phyloP scores from a whole-genome alignment of 2,113 vertebrate genomes.

The Oncorhynchus kisutch region DNA sequence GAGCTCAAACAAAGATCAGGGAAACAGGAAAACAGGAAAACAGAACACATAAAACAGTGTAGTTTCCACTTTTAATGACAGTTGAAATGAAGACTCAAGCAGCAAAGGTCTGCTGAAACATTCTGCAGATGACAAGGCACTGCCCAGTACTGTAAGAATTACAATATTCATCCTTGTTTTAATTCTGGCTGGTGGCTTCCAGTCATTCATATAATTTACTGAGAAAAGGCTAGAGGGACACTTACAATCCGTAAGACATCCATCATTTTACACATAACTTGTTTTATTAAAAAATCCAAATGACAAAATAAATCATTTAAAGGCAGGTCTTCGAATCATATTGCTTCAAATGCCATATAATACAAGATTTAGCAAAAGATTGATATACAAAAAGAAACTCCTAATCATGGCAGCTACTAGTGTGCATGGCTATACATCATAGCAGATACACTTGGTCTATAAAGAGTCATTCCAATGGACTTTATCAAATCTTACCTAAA shows the following conservation, averaged over 20 bases:
- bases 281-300: constrained; percentile 30
- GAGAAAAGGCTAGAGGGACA: constrained; percentile 31
- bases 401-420: constrained; percentile 71
- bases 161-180: constrained; percentile 29
- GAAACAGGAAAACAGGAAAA: not conserved
- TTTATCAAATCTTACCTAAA: constrained; percentile 27
- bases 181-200: constrained; percentile 40
- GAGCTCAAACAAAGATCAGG: constrained; percentile 5
- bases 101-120: constrained; percentile 54
- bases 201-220: constrained; percentile 31
- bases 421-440: constrained; percentile 75
- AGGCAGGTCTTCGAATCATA: constrained; percentile 22
- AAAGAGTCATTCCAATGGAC: constrained; percentile 57
- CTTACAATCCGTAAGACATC: constrained; percentile 39
- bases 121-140: constrained; percentile 58
- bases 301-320: constrained; percentile 23
- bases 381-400: constrained; percentile 41
- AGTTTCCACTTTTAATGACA: constrained; percentile 69
- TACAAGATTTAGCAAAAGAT: constrained; percentile 42
- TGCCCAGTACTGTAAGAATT: constrained; percentile 22
- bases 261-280: constrained; percentile 31
- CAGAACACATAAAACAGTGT: not conserved
- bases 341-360: constrained; percentile 35
- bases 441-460: constrained; percentile 72
- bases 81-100: constrained; percentile 68